Evolutionary conservation across 2,888 invertebrate genomes (phyloP), one percentile per base, ranked within the genome.

Genomic region (Rhabditoides inermis): DNA sequence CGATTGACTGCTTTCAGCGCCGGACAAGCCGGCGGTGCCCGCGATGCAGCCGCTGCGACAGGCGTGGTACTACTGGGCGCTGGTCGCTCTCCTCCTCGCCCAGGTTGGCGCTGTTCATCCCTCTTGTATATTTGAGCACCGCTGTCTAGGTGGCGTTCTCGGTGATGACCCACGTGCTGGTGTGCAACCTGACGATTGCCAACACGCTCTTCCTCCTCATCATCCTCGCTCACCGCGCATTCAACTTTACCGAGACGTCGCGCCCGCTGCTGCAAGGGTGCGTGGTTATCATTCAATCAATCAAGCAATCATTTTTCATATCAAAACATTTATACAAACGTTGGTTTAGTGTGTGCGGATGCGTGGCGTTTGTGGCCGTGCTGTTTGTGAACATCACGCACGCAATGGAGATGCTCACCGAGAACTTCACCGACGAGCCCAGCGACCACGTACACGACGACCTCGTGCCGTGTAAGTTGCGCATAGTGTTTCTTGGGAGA

Each of bases 301-400:
- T n/a, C n/a, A n/a, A n/a, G n/a, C n/a, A n/a, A n/a, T n/a, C n/a
- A n/a, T n/a, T n/a, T n/a, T n/a, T n/a, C n/a, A n/a, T n/a, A n/a
- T n/a, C n/a, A n/a, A n/a, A 15, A 7, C 15, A 32, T 10, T 32
- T 15, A 32, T 10, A 10, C 32, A 32, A 35, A 20, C 3, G 12
- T 3, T 15, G 2, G 32, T 50, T 20, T 32, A 50, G 50, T 20
- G 44, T 55, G 27, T 55, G 51, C 35, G 58, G 58, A 15, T 49
- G 55, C 35, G 51, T 58, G 36, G 47, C 55, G 2, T 55, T 55
- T 45, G 55, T 49, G 30, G 58, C 55, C 3, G 45, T 58, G 18
- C 48, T 55, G 26, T 55, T 58, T 45, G 55, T 58, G 35, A 58
- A 55, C 27, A 28, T 51, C 25, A 55, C 51, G 6, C 58, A 58